Conservation (phyloP, 2,888 invertebrate genomes). For the Theretra japonica region DNA sequence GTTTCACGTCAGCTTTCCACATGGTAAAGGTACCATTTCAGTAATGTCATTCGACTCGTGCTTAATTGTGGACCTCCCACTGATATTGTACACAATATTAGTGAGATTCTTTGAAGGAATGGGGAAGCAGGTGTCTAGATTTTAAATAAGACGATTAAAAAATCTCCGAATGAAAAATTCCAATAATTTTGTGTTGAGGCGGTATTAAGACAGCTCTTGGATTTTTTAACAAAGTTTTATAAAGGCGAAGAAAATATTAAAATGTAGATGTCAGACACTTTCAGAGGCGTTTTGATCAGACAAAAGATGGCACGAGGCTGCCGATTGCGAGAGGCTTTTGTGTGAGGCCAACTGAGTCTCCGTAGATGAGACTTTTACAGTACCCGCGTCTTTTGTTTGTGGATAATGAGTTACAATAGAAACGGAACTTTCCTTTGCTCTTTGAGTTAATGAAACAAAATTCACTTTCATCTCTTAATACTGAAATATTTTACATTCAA, state of each 20-base stretch:
- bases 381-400: conserved; percentile 46
- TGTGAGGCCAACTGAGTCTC: conserved; percentile 37
- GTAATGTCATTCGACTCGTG: no score
- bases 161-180: background rate
- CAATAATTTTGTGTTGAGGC: background rate
- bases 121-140: background rate
- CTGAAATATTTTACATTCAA: conserved; percentile 51
- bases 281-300: conserved; percentile 59
- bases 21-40: no score
- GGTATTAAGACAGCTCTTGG: conserved; percentile 12
- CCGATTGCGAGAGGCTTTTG: conserved; percentile 47
- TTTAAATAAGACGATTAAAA: conserved; percentile 5
- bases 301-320: conserved; percentile 69
- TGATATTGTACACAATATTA: no score
- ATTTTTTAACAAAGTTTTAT: conserved; percentile 19
- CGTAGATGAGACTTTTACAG: conserved; percentile 61
- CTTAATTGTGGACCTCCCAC: no score
- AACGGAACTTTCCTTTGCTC: conserved; percentile 42
- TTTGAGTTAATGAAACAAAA: conserved; percentile 29
- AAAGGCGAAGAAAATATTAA: conserved; percentile 64
- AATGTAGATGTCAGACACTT: conserved; percentile 72
- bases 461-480: conserved; percentile 23
- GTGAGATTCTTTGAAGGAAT: no score
- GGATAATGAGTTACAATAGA: conserved; percentile 52
- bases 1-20: no score